Evolutionary conservation across 2,888 invertebrate species (phyloP).

Genomic region (Schrankia costaestrigalis): DNA sequence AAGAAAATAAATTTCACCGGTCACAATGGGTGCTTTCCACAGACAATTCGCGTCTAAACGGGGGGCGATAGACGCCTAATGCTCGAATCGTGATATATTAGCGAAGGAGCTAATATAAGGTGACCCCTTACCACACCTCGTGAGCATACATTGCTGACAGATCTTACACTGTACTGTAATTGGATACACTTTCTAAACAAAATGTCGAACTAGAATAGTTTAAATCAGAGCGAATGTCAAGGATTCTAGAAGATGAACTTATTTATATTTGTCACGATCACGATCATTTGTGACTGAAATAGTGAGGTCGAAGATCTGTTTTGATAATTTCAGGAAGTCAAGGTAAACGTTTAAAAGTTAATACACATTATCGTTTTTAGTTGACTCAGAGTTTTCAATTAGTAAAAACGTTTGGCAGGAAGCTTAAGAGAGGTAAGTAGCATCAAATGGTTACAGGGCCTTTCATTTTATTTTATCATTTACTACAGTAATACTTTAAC

Average conservation of each 20-base stretch:
- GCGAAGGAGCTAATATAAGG: slow-evolving; percentile 53
- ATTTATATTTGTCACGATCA: slow-evolving; percentile 70
- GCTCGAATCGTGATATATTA: slow-evolving; percentile 67
- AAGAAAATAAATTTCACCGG: slow-evolving; percentile 65
- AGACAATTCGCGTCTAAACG: slow-evolving; percentile 62
- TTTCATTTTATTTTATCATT: too few relatives aligned
- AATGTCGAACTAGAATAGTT: slow-evolving; percentile 54
- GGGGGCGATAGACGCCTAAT: slow-evolving; percentile 63
- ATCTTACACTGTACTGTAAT: slow-evolving; percentile 6
- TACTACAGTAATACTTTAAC: too few relatives aligned
- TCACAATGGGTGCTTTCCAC: slow-evolving; percentile 67
- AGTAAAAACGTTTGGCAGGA: too few relatives aligned
- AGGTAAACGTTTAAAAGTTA: slow-evolving; percentile 37
- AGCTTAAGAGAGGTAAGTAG: too few relatives aligned
- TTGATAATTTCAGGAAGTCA: slow-evolving; percentile 45
- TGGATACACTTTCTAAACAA: slow-evolving; percentile 48
- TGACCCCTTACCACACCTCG: slow-evolving; percentile 54
- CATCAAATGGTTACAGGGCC: too few relatives aligned
- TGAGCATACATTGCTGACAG: slow-evolving; percentile 26
- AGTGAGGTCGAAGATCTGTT: slow-evolving; percentile 50
- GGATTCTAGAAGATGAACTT: slow-evolving; percentile 60
- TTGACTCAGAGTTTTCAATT: too few relatives aligned
- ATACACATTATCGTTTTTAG: slow-evolving; percentile 19
- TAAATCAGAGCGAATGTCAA: slow-evolving; percentile 67
- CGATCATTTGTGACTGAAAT: slow-evolving; percentile 49